Percentiles rank a stretch among this genome's conserved stretches.
phyloP scores from a whole-genome alignment of 2,797 vertebrate species.

The Pristis pectinata region DNA sequence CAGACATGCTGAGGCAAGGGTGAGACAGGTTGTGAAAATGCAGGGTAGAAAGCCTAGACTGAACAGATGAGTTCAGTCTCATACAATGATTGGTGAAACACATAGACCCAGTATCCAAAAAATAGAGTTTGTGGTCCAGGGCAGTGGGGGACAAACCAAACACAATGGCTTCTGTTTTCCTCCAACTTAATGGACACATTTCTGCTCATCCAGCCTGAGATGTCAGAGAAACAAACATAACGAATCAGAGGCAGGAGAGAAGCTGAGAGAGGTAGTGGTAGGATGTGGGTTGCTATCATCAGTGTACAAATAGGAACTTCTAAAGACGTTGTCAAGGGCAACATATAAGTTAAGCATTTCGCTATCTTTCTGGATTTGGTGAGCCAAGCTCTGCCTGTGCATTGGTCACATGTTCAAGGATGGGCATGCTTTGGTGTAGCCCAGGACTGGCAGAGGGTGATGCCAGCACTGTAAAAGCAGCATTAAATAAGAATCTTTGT shows the following conservation, averaged over 20 bases:
- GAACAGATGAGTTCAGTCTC: background rate
- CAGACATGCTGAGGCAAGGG: background rate
- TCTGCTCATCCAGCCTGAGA: background rate
- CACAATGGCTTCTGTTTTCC: background rate
- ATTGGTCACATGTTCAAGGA: background rate
- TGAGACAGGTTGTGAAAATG: background rate
- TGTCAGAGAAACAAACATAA: background rate
- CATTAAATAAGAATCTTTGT: too few relatives aligned
- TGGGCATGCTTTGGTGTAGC: background rate
- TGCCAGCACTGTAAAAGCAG: background rate
- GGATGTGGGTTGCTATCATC: background rate
- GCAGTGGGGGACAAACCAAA: background rate
- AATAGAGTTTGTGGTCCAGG: background rate
- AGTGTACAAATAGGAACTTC: background rate
- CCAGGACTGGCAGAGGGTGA: background rate
- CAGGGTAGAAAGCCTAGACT: background rate
- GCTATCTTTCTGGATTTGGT: background rate
- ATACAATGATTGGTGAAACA: background rate
- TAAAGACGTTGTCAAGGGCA: background rate
- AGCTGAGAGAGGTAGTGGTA: too few relatives aligned
- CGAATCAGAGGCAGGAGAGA: background rate
- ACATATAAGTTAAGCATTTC: background rate
- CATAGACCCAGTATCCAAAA: background rate
- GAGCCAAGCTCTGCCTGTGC: background rate
- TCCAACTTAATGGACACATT: background rate